A percentile compares a stretch with the other conserved stretches of the same genome.
These are phyloP conservation scores for Thymelicus acteon DNA, from an alignment of 2,888 invertebrate genomes.

Conservation along the genomic window DNA sequence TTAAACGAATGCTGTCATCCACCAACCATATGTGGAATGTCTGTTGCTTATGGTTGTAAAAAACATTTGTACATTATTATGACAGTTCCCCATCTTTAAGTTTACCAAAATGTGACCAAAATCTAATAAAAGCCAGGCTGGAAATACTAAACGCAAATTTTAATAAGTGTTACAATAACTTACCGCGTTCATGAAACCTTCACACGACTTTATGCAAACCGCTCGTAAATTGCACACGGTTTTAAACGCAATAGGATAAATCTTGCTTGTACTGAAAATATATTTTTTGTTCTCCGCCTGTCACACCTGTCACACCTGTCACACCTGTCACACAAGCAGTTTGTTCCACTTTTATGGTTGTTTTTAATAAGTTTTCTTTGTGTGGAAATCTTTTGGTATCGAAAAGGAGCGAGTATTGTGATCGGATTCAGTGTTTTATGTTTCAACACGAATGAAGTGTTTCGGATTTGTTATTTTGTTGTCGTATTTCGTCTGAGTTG, in stretches of 20 bases:
- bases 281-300: conserved; percentile 5
- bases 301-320: too few relatives aligned
- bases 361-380: conserved; percentile 8
- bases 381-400: background rate
- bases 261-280: conserved; percentile 10
- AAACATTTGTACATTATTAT: too few relatives aligned
- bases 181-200: conserved; percentile 5
- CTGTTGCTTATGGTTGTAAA: too few relatives aligned
- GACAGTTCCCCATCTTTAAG: background rate
- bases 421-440: background rate
- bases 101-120: too few relatives aligned
- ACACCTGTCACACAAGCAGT: conserved; percentile 1
- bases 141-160: conserved; percentile 3
- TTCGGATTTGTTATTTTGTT: too few relatives aligned
- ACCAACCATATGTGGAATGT: too few relatives aligned
- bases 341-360: conserved; percentile 1
- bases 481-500: too few relatives aligned
- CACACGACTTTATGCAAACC: conserved; percentile 3
- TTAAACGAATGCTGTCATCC: too few relatives aligned
- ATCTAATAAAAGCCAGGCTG: background rate
- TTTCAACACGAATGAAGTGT: too few relatives aligned
- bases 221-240: background rate
- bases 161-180: conserved; percentile 5
- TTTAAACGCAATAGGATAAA: conserved; percentile 11
- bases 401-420: background rate